Conservation (phyloP, 1,140 invertebrate genomes). For the Heliconius hewitsoni region DNA sequence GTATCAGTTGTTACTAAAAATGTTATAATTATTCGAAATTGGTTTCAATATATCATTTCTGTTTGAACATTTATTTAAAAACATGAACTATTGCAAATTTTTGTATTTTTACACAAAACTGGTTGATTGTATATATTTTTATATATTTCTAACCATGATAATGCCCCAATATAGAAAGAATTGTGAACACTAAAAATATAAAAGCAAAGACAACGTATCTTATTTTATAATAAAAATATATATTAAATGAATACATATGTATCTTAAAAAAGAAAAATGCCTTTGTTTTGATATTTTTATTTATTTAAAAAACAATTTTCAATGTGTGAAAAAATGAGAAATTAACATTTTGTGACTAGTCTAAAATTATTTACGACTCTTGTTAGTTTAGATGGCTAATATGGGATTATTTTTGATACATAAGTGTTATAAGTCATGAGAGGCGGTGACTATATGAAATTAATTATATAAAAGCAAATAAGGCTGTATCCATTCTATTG, state of each 20-base stretch:
- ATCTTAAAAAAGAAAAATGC: not conserved
- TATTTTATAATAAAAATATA: not conserved
- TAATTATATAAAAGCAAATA: too few species aligned
- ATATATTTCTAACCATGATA: not conserved
- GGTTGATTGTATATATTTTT: not conserved
- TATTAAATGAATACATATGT: too few species aligned
- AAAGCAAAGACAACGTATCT: not conserved
- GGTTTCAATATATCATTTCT: too few species aligned
- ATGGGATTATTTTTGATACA: conserved; percentile 39
- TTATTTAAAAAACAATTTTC: not conserved
- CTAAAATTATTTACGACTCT: conserved; percentile 24
- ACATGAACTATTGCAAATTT: too few species aligned
- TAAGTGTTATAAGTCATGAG: conserved; percentile 31
- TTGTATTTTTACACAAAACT: too few species aligned
- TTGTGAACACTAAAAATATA: not conserved
- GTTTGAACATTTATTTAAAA: too few species aligned
- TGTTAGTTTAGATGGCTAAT: conserved; percentile 31
- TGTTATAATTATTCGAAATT: too few species aligned
- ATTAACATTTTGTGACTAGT: conserved; percentile 15
- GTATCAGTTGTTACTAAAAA: too few species aligned
- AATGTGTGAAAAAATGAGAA: not conserved
- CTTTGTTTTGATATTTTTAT: not conserved
- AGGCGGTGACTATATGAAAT: conserved; percentile 18
- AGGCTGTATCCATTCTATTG: too few species aligned
- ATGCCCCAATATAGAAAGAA: not conserved